Evolutionary conservation across 2,888 invertebrate species (phyloP), one percentile per base, ranked within the genome.

Genomic region (Drosophila yooni): DNA sequence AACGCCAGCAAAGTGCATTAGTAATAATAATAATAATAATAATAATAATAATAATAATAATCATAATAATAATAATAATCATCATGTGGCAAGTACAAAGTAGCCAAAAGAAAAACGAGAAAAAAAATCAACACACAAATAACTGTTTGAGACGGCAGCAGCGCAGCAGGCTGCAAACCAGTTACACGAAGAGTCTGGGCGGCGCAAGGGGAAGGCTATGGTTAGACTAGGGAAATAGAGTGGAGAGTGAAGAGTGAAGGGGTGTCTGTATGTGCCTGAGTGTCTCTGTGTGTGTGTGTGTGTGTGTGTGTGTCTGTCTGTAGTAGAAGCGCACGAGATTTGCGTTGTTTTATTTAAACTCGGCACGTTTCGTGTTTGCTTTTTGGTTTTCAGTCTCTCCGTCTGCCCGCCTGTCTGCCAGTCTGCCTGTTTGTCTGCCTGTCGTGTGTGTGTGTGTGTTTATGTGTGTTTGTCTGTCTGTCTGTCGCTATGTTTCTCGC

Each of bases 361-460:
- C 80, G 80, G 84, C 84, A 84, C 87, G 87, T 84, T 84, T 84
- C 82, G 88, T 84, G 73, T 84, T 83, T 81, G 79, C 75, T 75
- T 68, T 75, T 61, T 79, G 68, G 58, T 70, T 74, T 73, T 76
- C 76, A n/a, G 56, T 29, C 43, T 57, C 25, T 2, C 27, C 21
- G 33, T 29, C n/a, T 33, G 46, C 25, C 33, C 2, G 52, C 53
- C 33, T 11, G 38, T 58, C 18, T 31, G 51, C 13, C 21, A 7
- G 11, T 31, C 29, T 15, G 11, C 25, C 18, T 36, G 4, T 3
- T 21, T 1, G 15, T 25, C 13, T 21, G 29, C 15, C 11, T 38
- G 38, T 36, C 21, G 11, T 11, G 11, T 33, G 33, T 11, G 33
- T n/a, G 33, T 50, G 58, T 66, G 36, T n/a, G 46, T 56, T 29